A percentile compares a stretch with the other conserved stretches of the same genome.
Evolutionary conservation across 1,140 invertebrate genomes (phyloP).

Genomic region (Vollenhovia emeryi): DNA sequence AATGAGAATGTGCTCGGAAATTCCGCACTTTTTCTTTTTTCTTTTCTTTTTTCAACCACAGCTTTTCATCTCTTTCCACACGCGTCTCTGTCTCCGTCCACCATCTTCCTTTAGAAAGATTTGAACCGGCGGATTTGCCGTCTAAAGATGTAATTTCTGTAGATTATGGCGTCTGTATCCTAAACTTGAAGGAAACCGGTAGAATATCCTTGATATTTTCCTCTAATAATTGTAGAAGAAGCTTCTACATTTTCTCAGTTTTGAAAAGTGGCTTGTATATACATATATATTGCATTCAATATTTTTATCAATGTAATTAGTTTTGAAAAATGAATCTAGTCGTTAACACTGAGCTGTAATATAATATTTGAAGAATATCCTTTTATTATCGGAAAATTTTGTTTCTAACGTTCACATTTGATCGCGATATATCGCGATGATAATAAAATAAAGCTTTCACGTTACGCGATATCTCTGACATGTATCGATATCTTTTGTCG

Average conservation of each 20-base stretch:
- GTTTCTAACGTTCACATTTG: not conserved
- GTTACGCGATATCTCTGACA: not conserved
- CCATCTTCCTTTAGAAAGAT: constrained; percentile 8
- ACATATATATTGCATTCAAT: not conserved
- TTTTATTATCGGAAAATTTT: not conserved
- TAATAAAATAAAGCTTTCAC: not conserved
- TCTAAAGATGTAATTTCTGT: constrained; percentile 45
- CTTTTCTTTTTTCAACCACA: not conserved
- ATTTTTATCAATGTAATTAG: not conserved
- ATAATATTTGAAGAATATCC: not conserved
- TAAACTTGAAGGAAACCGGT: not conserved
- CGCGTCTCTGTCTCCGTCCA: not conserved
- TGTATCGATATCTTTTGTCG: not conserved
- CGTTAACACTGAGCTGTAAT: not conserved
- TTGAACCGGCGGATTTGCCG: not conserved
- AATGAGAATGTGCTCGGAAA: constrained; percentile 57
- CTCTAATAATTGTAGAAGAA: not conserved
- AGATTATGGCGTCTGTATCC: not conserved
- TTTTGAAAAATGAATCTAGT: not conserved
- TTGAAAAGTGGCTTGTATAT: not conserved
- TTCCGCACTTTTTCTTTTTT: not conserved
- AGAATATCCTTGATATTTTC: constrained; percentile 6
- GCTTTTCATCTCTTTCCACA: constrained; percentile 31
- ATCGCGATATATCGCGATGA: not conserved
- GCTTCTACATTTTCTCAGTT: not conserved